Base-by-base conservation (phyloP, 2,113 vertebrate species). In the Platichthys stellatus region DNA sequence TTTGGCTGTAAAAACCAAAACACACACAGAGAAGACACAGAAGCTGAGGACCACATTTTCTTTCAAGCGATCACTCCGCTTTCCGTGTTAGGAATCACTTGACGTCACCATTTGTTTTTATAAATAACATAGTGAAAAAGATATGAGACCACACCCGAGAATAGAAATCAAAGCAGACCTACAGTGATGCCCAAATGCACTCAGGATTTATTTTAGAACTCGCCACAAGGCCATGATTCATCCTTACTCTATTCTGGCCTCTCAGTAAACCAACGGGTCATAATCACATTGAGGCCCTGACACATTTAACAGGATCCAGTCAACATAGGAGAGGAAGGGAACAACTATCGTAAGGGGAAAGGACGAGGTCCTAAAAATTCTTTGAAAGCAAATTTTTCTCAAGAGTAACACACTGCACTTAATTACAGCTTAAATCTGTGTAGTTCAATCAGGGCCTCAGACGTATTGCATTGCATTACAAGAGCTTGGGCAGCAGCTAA, bases 381-480 rank as follows among this genome's bases (percentile, higher is more conserved):
- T 79, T 78, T 69, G 56, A 74, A 81, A 76, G 17, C 56, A 69
- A 69, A 80, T 88, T 89, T 81, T 35, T 76, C 67, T 88, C 57
- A 73, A 78, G 49, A 91, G 78, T 81, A 84, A 82, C 70, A 28
- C 63, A 62, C 57, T 74, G 40, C 40, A 64, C 58, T 82, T 20
- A 65, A 4, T 53, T 14, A 21, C 31, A 38, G 47, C 51, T 45
- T 75, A 72, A 75, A 20, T 75, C 54, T 24, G 5, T 72, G 83
- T 86, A 61, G 84, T 80, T 53, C 85, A 91, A 91, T 86, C 66
- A 75, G 83, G 53, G 63, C 66, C 74, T 68, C 82, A 80, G 84
- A 89, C 89, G 79, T 81, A 87, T 92, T 89, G 81, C 90, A 82
- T 89, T 58, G 68, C 73, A 88, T 90, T 86, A 86, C 86, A 88